Conservation (phyloP, 2,888 invertebrate species). For the Hemicrepidius hirtus region DNA sequence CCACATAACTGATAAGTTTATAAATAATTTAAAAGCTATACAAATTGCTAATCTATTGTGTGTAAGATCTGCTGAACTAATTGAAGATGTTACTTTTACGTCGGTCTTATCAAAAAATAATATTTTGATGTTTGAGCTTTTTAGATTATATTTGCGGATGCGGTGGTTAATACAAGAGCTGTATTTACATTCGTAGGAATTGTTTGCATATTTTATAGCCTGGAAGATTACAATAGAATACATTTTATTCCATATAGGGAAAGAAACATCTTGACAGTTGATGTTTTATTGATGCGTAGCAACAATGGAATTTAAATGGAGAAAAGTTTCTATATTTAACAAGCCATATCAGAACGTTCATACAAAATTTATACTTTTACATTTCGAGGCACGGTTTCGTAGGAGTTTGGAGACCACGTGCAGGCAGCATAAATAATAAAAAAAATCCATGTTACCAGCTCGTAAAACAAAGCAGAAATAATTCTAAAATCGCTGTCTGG, state of each 20-base stretch:
- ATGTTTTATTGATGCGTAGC: slow-evolving; percentile 43
- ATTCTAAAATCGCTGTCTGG: slow-evolving; percentile 22
- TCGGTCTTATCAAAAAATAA: too few species aligned
- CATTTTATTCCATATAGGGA: slow-evolving; percentile 34
- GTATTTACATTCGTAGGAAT: not conserved
- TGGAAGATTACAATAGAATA: slow-evolving; percentile 26
- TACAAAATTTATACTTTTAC: slow-evolving; percentile 16
- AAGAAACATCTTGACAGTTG: slow-evolving; percentile 41
- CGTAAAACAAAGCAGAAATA: slow-evolving; percentile 37
- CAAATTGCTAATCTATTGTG: too few species aligned
- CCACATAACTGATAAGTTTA: too few species aligned
- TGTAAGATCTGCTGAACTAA: too few species aligned
- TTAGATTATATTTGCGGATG: too few species aligned
- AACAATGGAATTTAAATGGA: slow-evolving; percentile 37
- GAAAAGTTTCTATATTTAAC: slow-evolving; percentile 33
- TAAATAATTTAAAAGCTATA: too few species aligned
- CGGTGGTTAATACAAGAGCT: too few species aligned
- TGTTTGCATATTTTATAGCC: slow-evolving; percentile 9
- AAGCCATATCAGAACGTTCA: slow-evolving; percentile 27
- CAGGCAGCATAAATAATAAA: slow-evolving; percentile 26
- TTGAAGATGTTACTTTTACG: too few species aligned
- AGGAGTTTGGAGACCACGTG: slow-evolving; percentile 23
- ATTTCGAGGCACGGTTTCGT: not conserved
- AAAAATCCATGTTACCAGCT: slow-evolving; percentile 29
- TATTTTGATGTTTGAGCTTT: too few species aligned